These are phyloP conservation scores for Hemiprocne comata DNA, from an alignment of 2,113 vertebrate genomes.

Conservation along the genomic window DNA sequence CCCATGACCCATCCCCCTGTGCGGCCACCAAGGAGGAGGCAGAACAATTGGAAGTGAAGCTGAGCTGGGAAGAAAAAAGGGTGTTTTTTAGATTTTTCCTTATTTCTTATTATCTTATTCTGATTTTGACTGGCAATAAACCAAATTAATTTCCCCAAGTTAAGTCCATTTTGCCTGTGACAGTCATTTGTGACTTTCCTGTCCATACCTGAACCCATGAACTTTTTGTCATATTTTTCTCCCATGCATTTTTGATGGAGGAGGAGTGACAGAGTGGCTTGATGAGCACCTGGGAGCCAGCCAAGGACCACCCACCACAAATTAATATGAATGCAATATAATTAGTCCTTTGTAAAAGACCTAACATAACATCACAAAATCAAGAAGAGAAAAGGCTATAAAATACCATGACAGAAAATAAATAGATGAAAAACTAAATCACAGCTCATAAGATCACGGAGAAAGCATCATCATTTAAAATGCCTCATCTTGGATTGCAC, in stretches of 20 bases:
- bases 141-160: not conserved
- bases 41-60: not conserved
- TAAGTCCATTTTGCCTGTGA: not conserved
- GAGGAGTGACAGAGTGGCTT: not conserved
- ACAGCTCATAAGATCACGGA: not conserved
- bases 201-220: accelerated
- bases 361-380: not conserved
- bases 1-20: not conserved
- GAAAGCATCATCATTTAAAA: not conserved
- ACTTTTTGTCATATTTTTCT: not conserved
- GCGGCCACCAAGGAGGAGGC: accelerated
- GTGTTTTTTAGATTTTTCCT: not conserved
- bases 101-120: not conserved
- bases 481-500: not conserved
- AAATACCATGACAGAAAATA: not conserved
- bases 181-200: not conserved
- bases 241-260: not conserved
- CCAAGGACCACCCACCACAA: not conserved
- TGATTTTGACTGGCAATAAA: not conserved
- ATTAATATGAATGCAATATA: not conserved
- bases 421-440: not conserved
- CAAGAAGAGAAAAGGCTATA: not conserved
- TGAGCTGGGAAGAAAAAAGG: not conserved
- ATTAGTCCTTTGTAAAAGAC: not conserved
- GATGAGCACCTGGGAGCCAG: not conserved